These are phyloP conservation scores for Thymallus thymallus DNA, from an alignment of 2,113 vertebrate genomes.

Conservation along the genomic window DNA sequence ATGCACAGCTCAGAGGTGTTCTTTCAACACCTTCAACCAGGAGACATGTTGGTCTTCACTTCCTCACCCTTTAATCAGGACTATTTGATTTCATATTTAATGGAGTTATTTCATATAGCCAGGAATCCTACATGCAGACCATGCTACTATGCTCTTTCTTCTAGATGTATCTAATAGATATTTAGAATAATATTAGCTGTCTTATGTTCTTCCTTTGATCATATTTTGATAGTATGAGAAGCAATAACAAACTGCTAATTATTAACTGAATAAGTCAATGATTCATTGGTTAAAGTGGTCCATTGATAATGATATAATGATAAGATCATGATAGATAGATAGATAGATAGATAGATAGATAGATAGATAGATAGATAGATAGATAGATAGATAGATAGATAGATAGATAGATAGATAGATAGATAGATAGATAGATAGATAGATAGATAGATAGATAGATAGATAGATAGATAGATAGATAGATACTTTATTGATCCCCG, in stretches of 20 bases:
- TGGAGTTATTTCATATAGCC: conserved; percentile 39
- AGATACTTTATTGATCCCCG: too few species aligned
- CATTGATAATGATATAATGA: too few species aligned
- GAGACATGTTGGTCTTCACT: conserved; percentile 54
- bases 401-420: too few species aligned
- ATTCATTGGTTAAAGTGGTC: too few species aligned
- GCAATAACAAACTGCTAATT: not conserved
- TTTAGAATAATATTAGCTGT: not conserved
- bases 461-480: too few species aligned
- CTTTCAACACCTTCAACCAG: conserved; percentile 52
- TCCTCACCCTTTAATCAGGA: conserved; percentile 43
- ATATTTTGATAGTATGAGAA: not conserved
- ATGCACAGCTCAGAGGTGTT: conserved; percentile 53
- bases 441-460: too few species aligned
- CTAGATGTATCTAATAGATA: not conserved
- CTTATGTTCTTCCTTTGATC: not conserved
- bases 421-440: too few species aligned
- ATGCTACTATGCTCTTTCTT: not conserved
- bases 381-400: too few species aligned
- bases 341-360: too few species aligned
- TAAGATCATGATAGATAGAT: too few species aligned
- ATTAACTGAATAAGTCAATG: too few species aligned
- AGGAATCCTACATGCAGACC: not conserved
- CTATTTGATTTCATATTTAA: conserved; percentile 30
- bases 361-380: too few species aligned